A percentile compares a stretch with the other conserved stretches of the same genome.
phyloP scores from a whole-genome alignment of 1,140 invertebrate species.

The Drosophila equinoxialis region DNA sequence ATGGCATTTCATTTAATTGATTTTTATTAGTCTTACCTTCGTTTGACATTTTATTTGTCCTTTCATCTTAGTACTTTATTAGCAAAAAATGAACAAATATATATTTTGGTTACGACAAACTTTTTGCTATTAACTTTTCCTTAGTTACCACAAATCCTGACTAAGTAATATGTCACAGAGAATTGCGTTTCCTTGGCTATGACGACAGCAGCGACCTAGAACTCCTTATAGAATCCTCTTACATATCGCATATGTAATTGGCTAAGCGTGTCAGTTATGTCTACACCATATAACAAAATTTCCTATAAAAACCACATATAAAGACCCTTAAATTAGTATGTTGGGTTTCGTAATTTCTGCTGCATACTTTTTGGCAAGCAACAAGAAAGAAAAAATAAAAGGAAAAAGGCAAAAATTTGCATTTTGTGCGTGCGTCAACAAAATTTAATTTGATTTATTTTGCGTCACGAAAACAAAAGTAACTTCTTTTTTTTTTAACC shows the following conservation, averaged over 20 bases:
- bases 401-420: constrained; percentile 32
- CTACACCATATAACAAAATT: constrained; percentile 38
- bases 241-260: constrained; percentile 44
- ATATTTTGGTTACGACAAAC: background rate
- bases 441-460: constrained; percentile 74
- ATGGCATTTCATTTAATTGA: constrained; percentile 9
- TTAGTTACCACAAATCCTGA: background rate
- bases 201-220: constrained; percentile 61
- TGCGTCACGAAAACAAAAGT: constrained; percentile 22
- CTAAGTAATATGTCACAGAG: constrained; percentile 9
- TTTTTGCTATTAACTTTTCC: background rate
- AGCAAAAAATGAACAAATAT: background rate
- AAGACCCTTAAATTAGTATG: constrained; percentile 1
- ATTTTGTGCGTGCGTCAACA: constrained; percentile 50
- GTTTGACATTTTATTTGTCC: background rate
- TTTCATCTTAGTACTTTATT: background rate
- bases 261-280: constrained; percentile 42
- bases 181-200: constrained; percentile 28
- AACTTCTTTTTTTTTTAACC: constrained; percentile 25
- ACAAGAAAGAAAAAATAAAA: too few species aligned
- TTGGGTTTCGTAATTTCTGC: background rate
- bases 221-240: constrained; percentile 17
- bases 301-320: constrained; percentile 11
- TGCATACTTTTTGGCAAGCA: constrained; percentile 58
- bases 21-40: background rate